Percentiles rank a stretch among this genome's conserved stretches.
Conservation (phyloP, 2,797 vertebrate genomes). For the Thunnus albacares region DNA sequence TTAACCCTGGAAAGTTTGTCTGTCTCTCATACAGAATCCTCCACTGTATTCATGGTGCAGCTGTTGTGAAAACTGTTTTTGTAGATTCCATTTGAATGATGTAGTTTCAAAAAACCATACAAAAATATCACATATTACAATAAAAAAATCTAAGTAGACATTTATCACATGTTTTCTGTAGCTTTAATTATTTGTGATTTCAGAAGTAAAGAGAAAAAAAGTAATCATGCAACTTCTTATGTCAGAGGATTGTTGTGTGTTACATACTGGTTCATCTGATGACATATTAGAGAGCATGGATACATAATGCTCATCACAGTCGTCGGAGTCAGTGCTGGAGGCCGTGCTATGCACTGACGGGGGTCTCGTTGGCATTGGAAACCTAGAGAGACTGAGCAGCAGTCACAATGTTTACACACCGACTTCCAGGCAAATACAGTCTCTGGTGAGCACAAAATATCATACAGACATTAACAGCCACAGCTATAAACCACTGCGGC, state of each 20-base stretch:
- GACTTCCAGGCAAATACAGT: slow-evolving; percentile 62
- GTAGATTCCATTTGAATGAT: slow-evolving; percentile 22
- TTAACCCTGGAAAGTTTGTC: slow-evolving; percentile 17
- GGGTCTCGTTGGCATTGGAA: slow-evolving; percentile 93
- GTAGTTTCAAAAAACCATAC: background rate
- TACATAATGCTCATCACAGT: slow-evolving; percentile 98
- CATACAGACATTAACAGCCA: slow-evolving; percentile 59
- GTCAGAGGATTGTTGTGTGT: slow-evolving; percentile 78
- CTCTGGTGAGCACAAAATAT: slow-evolving; percentile 65
- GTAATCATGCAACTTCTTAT: slow-evolving; percentile 55
- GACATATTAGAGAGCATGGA: slow-evolving; percentile 96
- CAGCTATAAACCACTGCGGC: slow-evolving; percentile 54
- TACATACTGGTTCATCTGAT: slow-evolving; percentile 96
- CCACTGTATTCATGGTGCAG: slow-evolving; percentile 12
- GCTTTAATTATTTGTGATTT: slow-evolving; percentile 43
- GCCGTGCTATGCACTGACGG: slow-evolving; percentile 98
- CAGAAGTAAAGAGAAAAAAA: slow-evolving; percentile 30
- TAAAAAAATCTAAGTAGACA: background rate
- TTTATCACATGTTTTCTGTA: slow-evolving; percentile 15
- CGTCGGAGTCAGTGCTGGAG: slow-evolving; percentile 98
- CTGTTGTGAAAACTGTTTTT: slow-evolving; percentile 11
- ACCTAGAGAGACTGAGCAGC: slow-evolving; percentile 96
- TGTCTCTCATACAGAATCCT: slow-evolving; percentile 11
- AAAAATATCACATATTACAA: slow-evolving; percentile 3
- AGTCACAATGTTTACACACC: slow-evolving; percentile 87